phyloP scores from a whole-genome alignment of 1,140 invertebrate species.

The Stegodyphus mimosarum region DNA sequence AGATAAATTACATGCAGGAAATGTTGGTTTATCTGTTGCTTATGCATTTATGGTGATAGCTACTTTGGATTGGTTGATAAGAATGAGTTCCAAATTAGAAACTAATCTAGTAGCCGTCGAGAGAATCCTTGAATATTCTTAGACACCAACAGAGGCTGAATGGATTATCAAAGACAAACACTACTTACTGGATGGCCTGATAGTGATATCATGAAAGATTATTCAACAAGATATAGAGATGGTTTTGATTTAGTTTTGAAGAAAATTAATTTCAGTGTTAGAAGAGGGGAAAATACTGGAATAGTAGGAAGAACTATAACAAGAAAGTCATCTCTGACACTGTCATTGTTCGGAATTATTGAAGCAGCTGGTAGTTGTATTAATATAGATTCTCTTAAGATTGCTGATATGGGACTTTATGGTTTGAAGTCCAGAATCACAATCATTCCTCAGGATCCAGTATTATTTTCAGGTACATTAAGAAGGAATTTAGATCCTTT shows the following conservation, averaged over 20 bases:
- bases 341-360: constrained; percentile 72
- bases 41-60: constrained; percentile 70
- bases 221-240: constrained; percentile 65
- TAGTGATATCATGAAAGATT: constrained; percentile 64
- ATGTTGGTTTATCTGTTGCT: too few relatives aligned
- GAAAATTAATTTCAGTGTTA: constrained; percentile 64
- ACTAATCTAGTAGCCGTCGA: constrained; percentile 98
- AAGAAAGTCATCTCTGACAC: constrained; percentile 72
- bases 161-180: constrained; percentile 57
- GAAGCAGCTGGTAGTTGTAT: constrained; percentile 78
- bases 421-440: constrained; percentile 85
- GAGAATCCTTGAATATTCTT: constrained; percentile 95
- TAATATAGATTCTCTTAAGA: constrained; percentile 90
- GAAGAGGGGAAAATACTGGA: constrained; percentile 69
- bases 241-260: constrained; percentile 68
- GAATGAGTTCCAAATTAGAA: constrained; percentile 97
- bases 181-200: constrained; percentile 65
- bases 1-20: too few relatives aligned
- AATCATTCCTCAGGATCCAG: constrained; percentile 86
- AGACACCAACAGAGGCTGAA: constrained; percentile 75
- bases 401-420: constrained; percentile 87
- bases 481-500: constrained; percentile 68
- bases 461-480: constrained; percentile 86
- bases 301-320: constrained; percentile 74
- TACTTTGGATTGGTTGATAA: constrained; percentile 94